Evolutionary conservation across 2,888 invertebrate species (phyloP).

Genomic region (Thereva unica): DNA sequence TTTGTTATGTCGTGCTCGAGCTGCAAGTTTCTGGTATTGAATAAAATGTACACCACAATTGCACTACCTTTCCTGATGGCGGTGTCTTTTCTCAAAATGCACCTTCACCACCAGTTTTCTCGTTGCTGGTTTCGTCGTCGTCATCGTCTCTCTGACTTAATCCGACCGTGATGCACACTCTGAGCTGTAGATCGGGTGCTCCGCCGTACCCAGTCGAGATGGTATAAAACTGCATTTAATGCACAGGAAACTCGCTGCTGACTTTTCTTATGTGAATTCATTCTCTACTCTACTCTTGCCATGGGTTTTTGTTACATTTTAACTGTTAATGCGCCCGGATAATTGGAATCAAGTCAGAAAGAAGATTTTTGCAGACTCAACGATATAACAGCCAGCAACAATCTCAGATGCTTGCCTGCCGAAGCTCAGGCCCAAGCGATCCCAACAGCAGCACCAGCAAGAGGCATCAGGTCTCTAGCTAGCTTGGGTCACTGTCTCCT

Average conservation of each 20-base stretch:
- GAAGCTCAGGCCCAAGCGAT: background rate
- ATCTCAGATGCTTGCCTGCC: constrained; percentile 5
- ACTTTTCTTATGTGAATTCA: background rate
- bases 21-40: no score
- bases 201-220: no score
- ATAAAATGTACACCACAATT: no score
- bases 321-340: constrained; percentile 33
- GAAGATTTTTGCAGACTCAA: constrained; percentile 24
- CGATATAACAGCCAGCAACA: background rate
- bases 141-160: constrained; percentile 1
- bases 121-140: constrained; percentile 5
- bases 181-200: no score
- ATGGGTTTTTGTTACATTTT: constrained; percentile 31
- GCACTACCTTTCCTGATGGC: no score
- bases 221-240: no score
- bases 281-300: constrained; percentile 5
- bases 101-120: constrained; percentile 4
- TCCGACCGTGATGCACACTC: no score
- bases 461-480: no score
- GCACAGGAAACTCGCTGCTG: no score
- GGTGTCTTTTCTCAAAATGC: constrained; percentile 3
- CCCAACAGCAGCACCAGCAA: no score
- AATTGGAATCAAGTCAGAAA: constrained; percentile 31
- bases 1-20: no score
- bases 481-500: constrained; percentile 32